Base-by-base conservation (phyloP, 2,888 invertebrate genomes). In the Melolontha melolontha region DNA sequence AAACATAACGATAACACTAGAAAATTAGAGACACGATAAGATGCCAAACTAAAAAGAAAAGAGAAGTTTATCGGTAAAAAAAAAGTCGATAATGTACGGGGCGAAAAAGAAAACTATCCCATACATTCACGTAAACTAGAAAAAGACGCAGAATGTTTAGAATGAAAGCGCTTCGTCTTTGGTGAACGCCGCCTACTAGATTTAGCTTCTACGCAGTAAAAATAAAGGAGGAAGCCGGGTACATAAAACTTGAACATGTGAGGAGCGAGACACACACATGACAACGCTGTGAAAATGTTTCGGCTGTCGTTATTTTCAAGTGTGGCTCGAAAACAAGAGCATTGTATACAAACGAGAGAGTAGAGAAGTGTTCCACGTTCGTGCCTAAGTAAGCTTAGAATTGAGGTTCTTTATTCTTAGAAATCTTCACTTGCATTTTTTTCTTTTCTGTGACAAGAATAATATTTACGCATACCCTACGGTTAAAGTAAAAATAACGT, bases 291-390 rank as follows among this genome's bases (percentile, higher is more conserved):
- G 57, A 47, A 57, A 44, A 57, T 42, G 44, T 42, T 57, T 57
- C 57, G 57, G 57, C 57, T 57, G 57, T 57, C 57, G 44, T 57
- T 57, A 57, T 57, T 57, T 57, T 57, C 42, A 41, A 57, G 57
- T 44, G 44, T 42, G 57, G 22, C 57, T 57, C 41, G 57, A 57
- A 57, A 57, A 57, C 57, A 57, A 57, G 57, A 57, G 57, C 57
- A 42, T 57, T 44, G 42, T 44, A 57, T 57, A 41, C 57, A 44
- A 57, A 57, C 57, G 44, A 44, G 42, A 57, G 57, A 42, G 57
- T 44, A 57, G 57, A 57, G 42, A 57, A 57, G 55, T 57, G 55
- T 17, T 57, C 12, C 14, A 29, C 29, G 57, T 57, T 42, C 42
- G 57, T 57, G 57, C 44, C 27, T 57, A 57, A 57, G 57, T 57